phyloP scores from a whole-genome alignment of 2,888 invertebrate species.

The Hypomecis atomaria region DNA sequence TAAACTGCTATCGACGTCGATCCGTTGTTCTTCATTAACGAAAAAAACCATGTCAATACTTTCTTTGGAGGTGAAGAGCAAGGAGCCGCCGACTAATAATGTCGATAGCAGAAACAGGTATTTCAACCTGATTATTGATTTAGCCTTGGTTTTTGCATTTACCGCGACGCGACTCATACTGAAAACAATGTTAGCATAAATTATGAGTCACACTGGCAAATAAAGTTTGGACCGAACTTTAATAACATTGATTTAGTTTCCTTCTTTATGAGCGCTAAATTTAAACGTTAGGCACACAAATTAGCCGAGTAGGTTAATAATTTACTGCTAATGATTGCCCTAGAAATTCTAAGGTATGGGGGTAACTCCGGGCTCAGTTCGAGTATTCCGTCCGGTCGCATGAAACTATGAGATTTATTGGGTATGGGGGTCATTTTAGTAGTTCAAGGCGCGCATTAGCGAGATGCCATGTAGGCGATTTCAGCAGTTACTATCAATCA shows the following conservation, averaged over 20 bases:
- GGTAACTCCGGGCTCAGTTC: slow-evolving; percentile 2
- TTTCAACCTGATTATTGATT: slow-evolving; percentile 45
- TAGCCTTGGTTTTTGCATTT: slow-evolving; percentile 29
- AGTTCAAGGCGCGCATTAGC: slow-evolving; percentile 15
- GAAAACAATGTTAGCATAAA: slow-evolving; percentile 34
- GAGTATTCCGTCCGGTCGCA: slow-evolving; percentile 22
- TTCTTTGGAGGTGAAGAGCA: slow-evolving; percentile 43
- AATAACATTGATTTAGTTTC: not conserved
- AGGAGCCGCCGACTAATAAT: slow-evolving; percentile 49
- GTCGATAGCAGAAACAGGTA: slow-evolving; percentile 52
- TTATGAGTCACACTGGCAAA: not conserved
- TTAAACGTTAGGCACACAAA: not conserved
- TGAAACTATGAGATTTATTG: slow-evolving; percentile 30
- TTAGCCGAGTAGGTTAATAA: not conserved
- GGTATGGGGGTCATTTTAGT: slow-evolving; percentile 9
- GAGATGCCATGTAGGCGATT: slow-evolving; percentile 37
- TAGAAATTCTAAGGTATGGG: slow-evolving; percentile 7
- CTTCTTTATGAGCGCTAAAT: not conserved
- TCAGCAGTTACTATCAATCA: slow-evolving; percentile 2
- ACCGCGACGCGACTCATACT: slow-evolving; percentile 35
- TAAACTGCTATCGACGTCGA: slow-evolving; percentile 10
- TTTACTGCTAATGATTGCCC: slow-evolving; percentile 12
- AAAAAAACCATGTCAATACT: slow-evolving; percentile 24
- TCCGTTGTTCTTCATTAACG: slow-evolving; percentile 13
- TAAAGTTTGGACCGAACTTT: not conserved